Evolutionary conservation across 2,888 invertebrate species (phyloP), one percentile per base, ranked within the genome.

Genomic region (Parascotia fuliginaria): DNA sequence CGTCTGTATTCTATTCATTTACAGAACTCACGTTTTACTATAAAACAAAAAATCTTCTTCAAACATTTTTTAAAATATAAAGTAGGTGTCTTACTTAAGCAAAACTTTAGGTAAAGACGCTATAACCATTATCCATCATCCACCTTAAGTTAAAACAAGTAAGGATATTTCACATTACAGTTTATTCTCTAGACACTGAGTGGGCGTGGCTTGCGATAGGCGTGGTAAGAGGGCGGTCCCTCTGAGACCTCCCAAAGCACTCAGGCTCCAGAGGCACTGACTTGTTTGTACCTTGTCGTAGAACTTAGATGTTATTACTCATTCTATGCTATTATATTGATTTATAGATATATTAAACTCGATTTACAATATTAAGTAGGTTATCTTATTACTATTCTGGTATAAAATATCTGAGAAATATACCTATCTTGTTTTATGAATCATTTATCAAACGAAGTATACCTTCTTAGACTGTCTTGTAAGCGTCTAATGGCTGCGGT

Each of bases 201-300:
- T 76, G 75, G 90, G 90, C 89, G 91, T 87, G 86, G 79, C 76
- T 31, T 66, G 38, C 11, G 54, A 67, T 83, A 75, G 91, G 91
- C 91, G 91, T 82, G 84, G 79, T 79, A 34, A 53, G 60, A 68
- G 77, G 85, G 79, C 83, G 81, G 84, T 73, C 81, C 87, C 81
- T 79, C 60, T 53, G 86, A 76, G 87, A 73, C 86, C 84, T 89
- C 89, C 87, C 86, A 81, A 69, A 77, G 82, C 83, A 82, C 83
- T 82, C 74, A 64, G 75, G 78, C 82, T 79, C 74, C 63, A 53
- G 79, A 83, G 81, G 78, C 71, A 70, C 69, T 69, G 73, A 85
- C 82, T 86, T 84, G 83, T 83, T 83, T 77, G 81, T 81, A 75
- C 79, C 64, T 77, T 83, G 73, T 75, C 76, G 75, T 74, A 75